Evolutionary conservation across 2,113 vertebrate species (phyloP).

Genomic region (Nestor notabilis): DNA sequence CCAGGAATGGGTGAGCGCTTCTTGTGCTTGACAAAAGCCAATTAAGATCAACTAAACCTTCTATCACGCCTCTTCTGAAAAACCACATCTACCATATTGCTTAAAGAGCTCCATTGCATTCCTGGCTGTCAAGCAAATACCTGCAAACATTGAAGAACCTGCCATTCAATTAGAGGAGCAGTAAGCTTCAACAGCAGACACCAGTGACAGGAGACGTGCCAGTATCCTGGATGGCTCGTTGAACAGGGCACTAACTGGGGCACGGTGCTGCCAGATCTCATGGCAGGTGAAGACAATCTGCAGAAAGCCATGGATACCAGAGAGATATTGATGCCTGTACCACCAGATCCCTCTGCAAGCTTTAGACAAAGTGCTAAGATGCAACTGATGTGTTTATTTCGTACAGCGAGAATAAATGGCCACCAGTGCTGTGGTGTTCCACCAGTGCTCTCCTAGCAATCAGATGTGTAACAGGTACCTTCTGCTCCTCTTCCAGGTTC

Average conservation of each 20-base stretch:
- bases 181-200: not conserved
- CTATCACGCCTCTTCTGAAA: not conserved
- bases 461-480: not conserved
- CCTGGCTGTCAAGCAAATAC: not conserved
- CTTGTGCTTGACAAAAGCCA: conserved; percentile 17
- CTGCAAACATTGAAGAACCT: not conserved
- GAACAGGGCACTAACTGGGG: not conserved
- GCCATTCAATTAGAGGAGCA: not conserved
- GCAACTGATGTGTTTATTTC: not conserved
- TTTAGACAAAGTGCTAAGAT: not conserved
- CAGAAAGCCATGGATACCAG: not conserved
- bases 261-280: not conserved
- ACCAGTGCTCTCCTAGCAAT: not conserved
- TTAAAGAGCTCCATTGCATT: not conserved
- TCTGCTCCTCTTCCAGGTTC: not conserved
- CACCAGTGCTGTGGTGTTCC: not conserved
- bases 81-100: fast-evolving
- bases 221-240: not conserved
- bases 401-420: not conserved
- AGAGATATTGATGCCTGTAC: not conserved
- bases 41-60: conserved; percentile 6
- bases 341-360: not conserved
- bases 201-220: not conserved
- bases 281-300: not conserved
- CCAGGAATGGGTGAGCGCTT: not conserved